Conservation (phyloP, 1,140 invertebrate species). For the Tetramorium parvispinum region DNA sequence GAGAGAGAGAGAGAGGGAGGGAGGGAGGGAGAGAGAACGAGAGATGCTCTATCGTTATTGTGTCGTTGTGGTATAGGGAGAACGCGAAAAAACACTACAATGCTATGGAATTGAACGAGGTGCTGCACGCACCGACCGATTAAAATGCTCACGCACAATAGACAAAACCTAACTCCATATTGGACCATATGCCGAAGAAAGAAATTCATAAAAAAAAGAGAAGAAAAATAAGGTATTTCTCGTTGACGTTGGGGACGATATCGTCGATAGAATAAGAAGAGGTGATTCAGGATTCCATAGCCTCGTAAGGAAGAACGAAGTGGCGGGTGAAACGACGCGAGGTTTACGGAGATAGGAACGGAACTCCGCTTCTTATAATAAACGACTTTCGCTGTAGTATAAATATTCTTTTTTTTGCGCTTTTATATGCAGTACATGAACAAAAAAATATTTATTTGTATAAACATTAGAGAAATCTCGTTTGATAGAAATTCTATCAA, state of each 20-base stretch:
- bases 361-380: constrained; percentile 8
- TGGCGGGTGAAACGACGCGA: constrained; percentile 19
- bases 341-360: not conserved
- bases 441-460: not conserved
- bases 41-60: not conserved
- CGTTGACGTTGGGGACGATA: not conserved
- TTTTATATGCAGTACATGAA: not conserved
- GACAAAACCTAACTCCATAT: not conserved
- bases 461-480: not conserved
- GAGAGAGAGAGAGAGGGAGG: not conserved
- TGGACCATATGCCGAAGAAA: constrained; percentile 1
- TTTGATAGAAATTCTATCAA: not conserved
- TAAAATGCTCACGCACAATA: not conserved
- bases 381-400: not conserved
- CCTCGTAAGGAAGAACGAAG: constrained; percentile 10
- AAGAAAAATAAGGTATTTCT: constrained; percentile 28
- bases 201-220: constrained; percentile 38
- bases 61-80: not conserved
- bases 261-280: constrained; percentile 39
- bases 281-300: constrained; percentile 26
- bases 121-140: not conserved
- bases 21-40: no score
- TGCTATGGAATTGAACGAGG: not conserved
- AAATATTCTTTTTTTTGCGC: not conserved
- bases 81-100: not conserved